Conservation (phyloP, 2,113 vertebrate genomes). For the Raja brachyura region DNA sequence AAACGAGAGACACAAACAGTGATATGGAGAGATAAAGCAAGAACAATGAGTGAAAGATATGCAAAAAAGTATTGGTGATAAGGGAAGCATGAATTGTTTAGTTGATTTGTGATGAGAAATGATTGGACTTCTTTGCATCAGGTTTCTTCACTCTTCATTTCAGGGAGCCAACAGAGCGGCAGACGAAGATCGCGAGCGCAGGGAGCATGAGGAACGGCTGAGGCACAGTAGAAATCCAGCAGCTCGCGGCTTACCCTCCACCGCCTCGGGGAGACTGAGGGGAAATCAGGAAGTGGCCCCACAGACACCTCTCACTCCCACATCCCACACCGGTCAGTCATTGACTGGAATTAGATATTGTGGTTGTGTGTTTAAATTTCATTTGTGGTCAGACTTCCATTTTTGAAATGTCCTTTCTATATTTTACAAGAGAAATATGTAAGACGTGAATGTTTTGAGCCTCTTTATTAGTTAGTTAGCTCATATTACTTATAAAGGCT, state of each 20-base stretch:
- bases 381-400: neutral
- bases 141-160: constrained; percentile 32
- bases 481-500: neutral
- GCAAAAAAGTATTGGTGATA: too few species aligned
- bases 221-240: constrained; percentile 79
- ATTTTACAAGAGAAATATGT: neutral
- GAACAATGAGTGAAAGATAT: too few species aligned
- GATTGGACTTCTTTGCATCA: neutral
- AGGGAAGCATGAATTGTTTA: neutral
- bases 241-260: constrained; percentile 74
- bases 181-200: constrained; percentile 79
- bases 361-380: neutral
- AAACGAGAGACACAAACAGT: too few species aligned
- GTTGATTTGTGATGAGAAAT: neutral
- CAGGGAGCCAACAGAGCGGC: constrained; percentile 85
- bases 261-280: constrained; percentile 78
- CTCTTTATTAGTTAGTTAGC: neutral
- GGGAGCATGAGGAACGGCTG: constrained; percentile 84
- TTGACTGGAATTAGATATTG: neutral
- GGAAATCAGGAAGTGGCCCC: constrained; percentile 75
- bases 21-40: too few species aligned
- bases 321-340: constrained; percentile 79
- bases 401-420: neutral
- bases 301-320: constrained; percentile 79
- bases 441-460: neutral